Evolutionary conservation across 2,113 vertebrate species (phyloP), one percentile per base, ranked within the genome.

Genomic region (Ciconia stormi): DNA sequence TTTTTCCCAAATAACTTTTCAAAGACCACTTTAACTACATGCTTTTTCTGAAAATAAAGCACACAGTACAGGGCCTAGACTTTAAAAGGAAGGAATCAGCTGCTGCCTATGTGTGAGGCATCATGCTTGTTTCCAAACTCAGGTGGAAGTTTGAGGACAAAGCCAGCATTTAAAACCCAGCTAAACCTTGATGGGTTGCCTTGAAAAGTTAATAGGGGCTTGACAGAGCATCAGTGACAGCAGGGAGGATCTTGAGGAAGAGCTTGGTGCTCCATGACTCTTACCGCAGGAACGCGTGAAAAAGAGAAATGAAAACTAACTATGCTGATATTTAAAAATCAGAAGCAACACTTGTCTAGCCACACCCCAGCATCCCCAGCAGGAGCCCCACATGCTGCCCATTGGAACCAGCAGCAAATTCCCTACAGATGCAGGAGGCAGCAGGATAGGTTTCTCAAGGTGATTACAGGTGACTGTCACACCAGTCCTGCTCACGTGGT

Each of bases 401-500:
- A 7, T 1, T 34, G 20, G 40, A 93, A 74, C 10, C 9, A 87
- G 70, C 21, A 83, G 38, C 61, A 86, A 81, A 79, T 9, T 50
- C 25, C 44, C 18, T 61, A 10, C 13, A 27, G 18, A 32, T 21
- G 20, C 40, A 58, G 52, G 27, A 50, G 32, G 12, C 38, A 82
- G 55, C 6, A 32, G 46, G 9, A 27, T 63, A 26, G 7, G 16
- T 67, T 78, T 87, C 83, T 76, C 15, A 46, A 70, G 27, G 36
- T 53, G 27, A n/a, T 73, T 69, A 17, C 13, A 65, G 40, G 21
- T 46, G 58, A 40, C 16, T 47, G 30, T 7, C 38, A 77, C 30
- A 46, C 16, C 2, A 1, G 20, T 38, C 19, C 52, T 55, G 14
- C 38, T 47, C 40, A 44, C 44, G 9, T 0, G 0, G 16, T 59